These are phyloP conservation scores for Adrianichthys oophorus DNA, from an alignment of 2,797 vertebrate genomes.

Conservation along the genomic window DNA sequence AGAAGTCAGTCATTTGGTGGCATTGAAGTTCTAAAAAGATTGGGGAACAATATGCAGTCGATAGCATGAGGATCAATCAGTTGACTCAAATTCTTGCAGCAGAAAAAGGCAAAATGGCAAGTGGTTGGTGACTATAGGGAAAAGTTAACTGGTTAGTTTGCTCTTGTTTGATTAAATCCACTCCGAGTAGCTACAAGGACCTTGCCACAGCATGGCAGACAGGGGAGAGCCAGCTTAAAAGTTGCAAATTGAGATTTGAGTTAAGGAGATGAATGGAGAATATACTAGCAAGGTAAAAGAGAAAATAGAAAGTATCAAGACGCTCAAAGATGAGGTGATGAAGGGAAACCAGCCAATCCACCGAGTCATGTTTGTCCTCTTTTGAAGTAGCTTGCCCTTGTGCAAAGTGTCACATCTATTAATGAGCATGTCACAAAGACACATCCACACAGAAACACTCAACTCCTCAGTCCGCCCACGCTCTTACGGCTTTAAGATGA, in stretches of 20 bases:
- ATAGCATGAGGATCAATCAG: slow-evolving; percentile 49
- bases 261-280: slow-evolving; percentile 27
- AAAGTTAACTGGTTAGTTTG: slow-evolving; percentile 72
- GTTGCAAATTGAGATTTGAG: slow-evolving; percentile 22
- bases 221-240: slow-evolving; percentile 8
- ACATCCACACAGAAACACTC: slow-evolving; percentile 30
- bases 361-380: slow-evolving; percentile 60
- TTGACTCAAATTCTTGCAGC: slow-evolving; percentile 24
- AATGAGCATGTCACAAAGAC: slow-evolving; percentile 39
- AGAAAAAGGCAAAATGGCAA: slow-evolving; percentile 13
- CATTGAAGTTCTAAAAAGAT: slow-evolving; percentile 19
- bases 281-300: slow-evolving; percentile 1
- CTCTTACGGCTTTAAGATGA: slow-evolving; percentile 53
- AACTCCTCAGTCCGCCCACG: slow-evolving; percentile 37
- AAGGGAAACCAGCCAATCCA: slow-evolving; percentile 21
- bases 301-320: slow-evolving; percentile 19
- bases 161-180: slow-evolving; percentile 65
- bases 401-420: slow-evolving; percentile 41
- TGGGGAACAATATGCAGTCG: slow-evolving; percentile 23
- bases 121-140: slow-evolving; percentile 64
- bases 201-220: slow-evolving; percentile 25
- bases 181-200: slow-evolving; percentile 58
- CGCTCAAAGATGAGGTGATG: slow-evolving; percentile 22
- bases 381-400: slow-evolving; percentile 55
- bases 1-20: slow-evolving; percentile 40